phyloP scores from a whole-genome alignment of 2,113 vertebrate genomes.

The Bufo gargarizans region DNA sequence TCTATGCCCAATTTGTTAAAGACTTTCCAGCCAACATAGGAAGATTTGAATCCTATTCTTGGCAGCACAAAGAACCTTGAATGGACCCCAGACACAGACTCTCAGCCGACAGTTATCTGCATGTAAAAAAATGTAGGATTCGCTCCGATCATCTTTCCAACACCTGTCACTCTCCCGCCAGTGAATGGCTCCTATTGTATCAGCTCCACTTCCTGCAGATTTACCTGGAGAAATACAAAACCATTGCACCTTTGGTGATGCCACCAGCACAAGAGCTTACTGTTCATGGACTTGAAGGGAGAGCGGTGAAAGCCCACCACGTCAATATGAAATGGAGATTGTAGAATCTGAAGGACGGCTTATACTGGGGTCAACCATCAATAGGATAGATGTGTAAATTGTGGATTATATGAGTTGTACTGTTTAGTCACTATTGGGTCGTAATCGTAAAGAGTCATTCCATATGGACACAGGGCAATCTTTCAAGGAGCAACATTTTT shows the following conservation, averaged over 20 bases:
- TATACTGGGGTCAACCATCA: neutral
- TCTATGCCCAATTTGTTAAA: constrained; percentile 1
- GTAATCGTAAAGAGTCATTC: no score
- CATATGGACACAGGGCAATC: no score
- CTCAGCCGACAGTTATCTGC: neutral
- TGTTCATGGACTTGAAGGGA: neutral
- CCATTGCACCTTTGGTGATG: constrained; percentile 41
- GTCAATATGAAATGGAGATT: neutral
- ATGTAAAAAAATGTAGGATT: constrained; percentile 44
- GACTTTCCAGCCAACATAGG: neutral
- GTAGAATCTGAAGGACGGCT: neutral
- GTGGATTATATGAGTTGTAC: neutral
- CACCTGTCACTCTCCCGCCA: constrained; percentile 34
- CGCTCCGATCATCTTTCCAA: constrained; percentile 36
- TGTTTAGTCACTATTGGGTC: no score
- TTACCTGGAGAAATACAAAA: constrained; percentile 46
- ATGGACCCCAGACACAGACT: neutral
- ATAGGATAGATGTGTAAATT: neutral
- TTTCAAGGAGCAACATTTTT: no score
- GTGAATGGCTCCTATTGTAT: constrained; percentile 35
- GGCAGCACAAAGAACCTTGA: constrained; percentile 19
- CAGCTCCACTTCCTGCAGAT: neutral
- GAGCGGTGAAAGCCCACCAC: neutral
- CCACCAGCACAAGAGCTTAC: constrained; percentile 17
- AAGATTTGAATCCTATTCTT: constrained; percentile 24